These are phyloP conservation scores for Orthosia cruda DNA, from an alignment of 2,888 invertebrate species.

Conservation along the genomic window DNA sequence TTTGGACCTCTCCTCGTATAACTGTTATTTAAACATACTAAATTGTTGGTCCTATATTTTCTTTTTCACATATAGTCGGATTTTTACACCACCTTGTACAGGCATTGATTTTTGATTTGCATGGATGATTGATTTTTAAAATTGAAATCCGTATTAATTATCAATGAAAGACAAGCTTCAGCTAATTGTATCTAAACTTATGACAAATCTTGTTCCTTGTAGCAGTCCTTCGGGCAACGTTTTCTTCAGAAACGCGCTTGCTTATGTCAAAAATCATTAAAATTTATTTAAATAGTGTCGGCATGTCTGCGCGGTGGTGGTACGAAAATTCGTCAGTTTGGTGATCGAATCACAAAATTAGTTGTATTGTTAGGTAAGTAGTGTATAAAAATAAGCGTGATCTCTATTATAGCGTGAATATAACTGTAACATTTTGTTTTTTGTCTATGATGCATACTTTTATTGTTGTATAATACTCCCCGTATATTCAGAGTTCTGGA, in stretches of 20 bases:
- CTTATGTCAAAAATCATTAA: conserved; percentile 54
- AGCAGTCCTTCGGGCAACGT: conserved; percentile 18
- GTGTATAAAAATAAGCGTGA: conserved; percentile 44
- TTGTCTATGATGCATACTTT: no score
- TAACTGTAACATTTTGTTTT: no score
- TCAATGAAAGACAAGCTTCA: neutral
- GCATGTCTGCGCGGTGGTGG: conserved; percentile 51
- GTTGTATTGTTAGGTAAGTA: conserved; percentile 52
- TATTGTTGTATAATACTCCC: no score
- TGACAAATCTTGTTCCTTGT: conserved; percentile 19
- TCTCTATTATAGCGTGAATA: conserved; percentile 11
- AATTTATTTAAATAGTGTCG: conserved; percentile 24
- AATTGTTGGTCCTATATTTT: conserved; percentile 13
- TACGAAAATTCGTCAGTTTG: conserved; percentile 27
- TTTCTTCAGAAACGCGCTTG: conserved; percentile 2
- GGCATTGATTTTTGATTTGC: neutral
- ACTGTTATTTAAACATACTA: conserved; percentile 7
- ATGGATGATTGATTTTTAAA: no score
- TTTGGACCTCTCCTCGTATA: neutral
- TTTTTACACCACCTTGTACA: conserved; percentile 21
- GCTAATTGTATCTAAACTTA: neutral
- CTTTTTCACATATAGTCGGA: conserved; percentile 16
- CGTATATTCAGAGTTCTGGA: no score
- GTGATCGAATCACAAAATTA: conserved; percentile 60
- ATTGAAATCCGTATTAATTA: no score